Conservation (phyloP, 2,888 invertebrate genomes). For the Sarcophaga variegata region DNA sequence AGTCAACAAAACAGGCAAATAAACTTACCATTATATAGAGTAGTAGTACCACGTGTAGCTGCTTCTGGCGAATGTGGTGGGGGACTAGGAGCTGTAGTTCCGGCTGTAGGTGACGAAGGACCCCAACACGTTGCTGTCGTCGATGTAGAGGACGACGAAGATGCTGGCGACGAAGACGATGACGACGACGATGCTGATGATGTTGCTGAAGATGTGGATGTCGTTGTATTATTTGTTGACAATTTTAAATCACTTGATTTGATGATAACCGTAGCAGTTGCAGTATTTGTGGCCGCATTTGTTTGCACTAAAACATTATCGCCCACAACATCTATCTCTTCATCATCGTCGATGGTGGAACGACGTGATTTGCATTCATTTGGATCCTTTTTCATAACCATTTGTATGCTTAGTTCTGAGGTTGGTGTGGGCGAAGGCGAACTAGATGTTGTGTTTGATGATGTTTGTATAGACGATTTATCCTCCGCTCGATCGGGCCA, state of each 20-base stretch:
- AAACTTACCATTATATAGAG: constrained; percentile 88
- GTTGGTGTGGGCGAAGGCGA: constrained; percentile 55
- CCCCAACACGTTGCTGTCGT: constrained; percentile 86
- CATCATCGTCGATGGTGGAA: constrained; percentile 84
- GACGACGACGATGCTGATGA: constrained; percentile 12
- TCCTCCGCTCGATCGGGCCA: constrained; percentile 86
- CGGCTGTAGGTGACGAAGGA: constrained; percentile 89
- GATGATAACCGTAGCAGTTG: constrained; percentile 77
- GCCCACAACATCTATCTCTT: constrained; percentile 94
- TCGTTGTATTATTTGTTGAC: constrained; percentile 70
- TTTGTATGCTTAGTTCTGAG: constrained; percentile 56
- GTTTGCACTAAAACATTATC: constrained; percentile 82
- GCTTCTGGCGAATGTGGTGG: constrained; percentile 85
- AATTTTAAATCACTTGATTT: constrained; percentile 84
- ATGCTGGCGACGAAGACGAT: not conserved
- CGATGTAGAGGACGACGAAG: constrained; percentile 70
- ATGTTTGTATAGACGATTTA: constrained; percentile 67
- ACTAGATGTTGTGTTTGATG: constrained; percentile 66
- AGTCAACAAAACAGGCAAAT: not conserved
- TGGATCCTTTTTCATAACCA: constrained; percentile 64
- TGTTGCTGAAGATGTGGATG: constrained; percentile 32
- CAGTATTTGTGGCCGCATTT: constrained; percentile 67
- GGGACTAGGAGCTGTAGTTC: constrained; percentile 89
- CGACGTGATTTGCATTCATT: constrained; percentile 82
- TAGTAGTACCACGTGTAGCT: constrained; percentile 86